phyloP scores from a whole-genome alignment of 2,113 vertebrate genomes.

The Baryphthengus martii region DNA sequence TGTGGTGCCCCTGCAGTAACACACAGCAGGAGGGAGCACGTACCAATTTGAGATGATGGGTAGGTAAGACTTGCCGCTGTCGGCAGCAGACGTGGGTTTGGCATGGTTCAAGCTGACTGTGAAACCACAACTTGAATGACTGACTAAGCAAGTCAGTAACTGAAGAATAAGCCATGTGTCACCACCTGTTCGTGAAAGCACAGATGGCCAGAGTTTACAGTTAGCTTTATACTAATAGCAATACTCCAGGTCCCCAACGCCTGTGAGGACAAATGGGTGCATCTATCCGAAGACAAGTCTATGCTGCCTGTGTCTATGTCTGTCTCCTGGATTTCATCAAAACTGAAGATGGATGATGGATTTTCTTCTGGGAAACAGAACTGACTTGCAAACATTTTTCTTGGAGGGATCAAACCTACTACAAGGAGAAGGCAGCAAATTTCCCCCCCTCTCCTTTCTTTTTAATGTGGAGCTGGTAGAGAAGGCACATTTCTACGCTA shows the following conservation, averaged over 20 bases:
- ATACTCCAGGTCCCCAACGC: background rate
- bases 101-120: background rate
- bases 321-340: background rate
- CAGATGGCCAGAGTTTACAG: background rate
- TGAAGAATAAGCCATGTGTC: background rate
- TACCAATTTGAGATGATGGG: rapidly evolving
- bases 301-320: background rate
- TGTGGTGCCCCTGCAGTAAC: rapidly evolving
- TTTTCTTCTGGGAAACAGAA: background rate
- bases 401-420: background rate
- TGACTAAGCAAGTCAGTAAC: background rate
- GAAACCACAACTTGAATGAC: background rate
- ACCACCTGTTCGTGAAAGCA: background rate
- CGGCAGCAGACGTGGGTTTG: rapidly evolving
- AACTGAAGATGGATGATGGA: background rate
- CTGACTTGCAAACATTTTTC: background rate
- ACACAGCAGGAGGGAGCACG: rapidly evolving
- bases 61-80: background rate
- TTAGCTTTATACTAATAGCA: background rate
- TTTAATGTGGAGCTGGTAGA: background rate
- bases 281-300: background rate
- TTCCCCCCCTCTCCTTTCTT: background rate
- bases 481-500: background rate
- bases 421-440: background rate
- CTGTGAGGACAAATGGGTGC: background rate